Conservation (phyloP, 2,888 invertebrate species). For the Callinectes sapidus region DNA sequence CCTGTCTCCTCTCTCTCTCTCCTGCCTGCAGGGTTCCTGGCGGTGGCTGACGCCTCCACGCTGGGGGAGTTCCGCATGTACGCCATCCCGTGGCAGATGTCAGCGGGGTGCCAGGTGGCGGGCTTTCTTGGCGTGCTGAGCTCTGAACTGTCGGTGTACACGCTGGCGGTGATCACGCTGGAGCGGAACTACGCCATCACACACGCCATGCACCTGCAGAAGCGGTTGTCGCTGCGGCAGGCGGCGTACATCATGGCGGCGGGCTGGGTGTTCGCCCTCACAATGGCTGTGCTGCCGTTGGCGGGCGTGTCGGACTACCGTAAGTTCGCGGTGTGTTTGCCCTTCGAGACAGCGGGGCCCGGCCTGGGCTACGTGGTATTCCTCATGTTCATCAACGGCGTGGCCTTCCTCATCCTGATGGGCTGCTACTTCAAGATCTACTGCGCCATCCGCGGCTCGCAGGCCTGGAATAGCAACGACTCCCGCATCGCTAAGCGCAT, state of each 20-base stretch:
- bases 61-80: slow-evolving; percentile 96
- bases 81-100: slow-evolving; percentile 98
- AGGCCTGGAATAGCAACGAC: slow-evolving; percentile 97
- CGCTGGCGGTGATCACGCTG: slow-evolving; percentile 95
- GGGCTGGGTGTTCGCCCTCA: slow-evolving; percentile 93
- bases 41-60: slow-evolving; percentile 96
- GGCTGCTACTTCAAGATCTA: slow-evolving; percentile 98
- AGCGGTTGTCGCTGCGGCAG: slow-evolving; percentile 90
- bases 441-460: slow-evolving; percentile 95
- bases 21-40: slow-evolving; percentile 86
- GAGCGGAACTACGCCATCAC: slow-evolving; percentile 98
- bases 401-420: slow-evolving; percentile 95
- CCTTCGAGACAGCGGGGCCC: slow-evolving; percentile 90
- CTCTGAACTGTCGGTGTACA: slow-evolving; percentile 95
- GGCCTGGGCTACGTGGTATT: slow-evolving; percentile 92
- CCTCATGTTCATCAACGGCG: slow-evolving; percentile 92
- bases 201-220: slow-evolving; percentile 97
- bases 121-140: slow-evolving; percentile 96
- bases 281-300: slow-evolving; percentile 91
- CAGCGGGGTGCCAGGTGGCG: slow-evolving; percentile 92
- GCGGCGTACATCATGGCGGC: slow-evolving; percentile 93
- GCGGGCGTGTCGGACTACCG: slow-evolving; percentile 95
- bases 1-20: slow-evolving; percentile 83
- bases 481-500: slow-evolving; percentile 96
- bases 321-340: slow-evolving; percentile 96